These are phyloP conservation scores for Drosophila orena DNA, from an alignment of 1,140 invertebrate genomes.

Conservation along the genomic window DNA sequence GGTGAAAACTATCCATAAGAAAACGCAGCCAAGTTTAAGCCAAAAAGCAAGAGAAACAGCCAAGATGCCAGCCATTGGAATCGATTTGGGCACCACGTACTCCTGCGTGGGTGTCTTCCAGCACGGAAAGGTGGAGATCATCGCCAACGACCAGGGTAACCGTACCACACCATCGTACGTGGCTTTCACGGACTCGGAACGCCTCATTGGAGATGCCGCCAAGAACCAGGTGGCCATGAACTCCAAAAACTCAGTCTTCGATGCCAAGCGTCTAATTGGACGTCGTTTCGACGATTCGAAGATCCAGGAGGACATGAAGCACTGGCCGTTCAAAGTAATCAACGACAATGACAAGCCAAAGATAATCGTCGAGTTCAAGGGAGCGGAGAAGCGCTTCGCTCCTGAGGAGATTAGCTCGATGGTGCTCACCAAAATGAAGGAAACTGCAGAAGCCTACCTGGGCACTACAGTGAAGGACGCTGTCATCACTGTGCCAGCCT, in stretches of 20 bases:
- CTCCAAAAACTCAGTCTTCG: conserved; percentile 92
- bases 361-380: conserved; percentile 90
- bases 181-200: conserved; percentile 95
- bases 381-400: conserved; percentile 89
- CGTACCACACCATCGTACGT: conserved; percentile 96
- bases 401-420: conserved; percentile 92
- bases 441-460: conserved; percentile 92
- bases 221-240: conserved; percentile 92
- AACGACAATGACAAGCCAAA: conserved; percentile 88
- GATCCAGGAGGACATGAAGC: conserved; percentile 90
- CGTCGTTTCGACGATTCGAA: conserved; percentile 89
- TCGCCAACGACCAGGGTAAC: conserved; percentile 96
- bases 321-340: conserved; percentile 90
- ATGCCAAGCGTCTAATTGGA: conserved; percentile 89
- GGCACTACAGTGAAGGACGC: conserved; percentile 88
- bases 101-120: conserved; percentile 93
- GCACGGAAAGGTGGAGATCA: conserved; percentile 95
- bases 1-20: neutral
- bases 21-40: neutral
- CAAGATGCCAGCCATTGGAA: conserved; percentile 89
- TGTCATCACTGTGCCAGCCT: conserved; percentile 87
- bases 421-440: conserved; percentile 92
- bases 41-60: conserved; percentile 41
- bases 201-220: conserved; percentile 94
- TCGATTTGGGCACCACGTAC: conserved; percentile 92